Evolutionary conservation across 2,113 vertebrate genomes (phyloP), one percentile per base, ranked within the genome.

Genomic region (Lepisosteus oculatus): DNA sequence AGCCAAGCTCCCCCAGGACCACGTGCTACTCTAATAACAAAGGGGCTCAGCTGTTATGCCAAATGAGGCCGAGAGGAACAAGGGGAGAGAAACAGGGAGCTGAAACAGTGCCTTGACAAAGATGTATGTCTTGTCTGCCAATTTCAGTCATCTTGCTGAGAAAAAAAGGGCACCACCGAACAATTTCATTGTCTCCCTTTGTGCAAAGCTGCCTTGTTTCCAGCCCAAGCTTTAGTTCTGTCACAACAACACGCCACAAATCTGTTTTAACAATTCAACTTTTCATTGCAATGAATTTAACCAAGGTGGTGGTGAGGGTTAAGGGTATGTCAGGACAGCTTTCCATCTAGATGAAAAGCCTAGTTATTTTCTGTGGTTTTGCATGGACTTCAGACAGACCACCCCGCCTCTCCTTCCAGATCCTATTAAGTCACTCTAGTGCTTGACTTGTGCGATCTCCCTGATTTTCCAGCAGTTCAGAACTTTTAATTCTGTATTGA

Each of bases 51-150:
- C 66, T 68, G 66, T 15, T 55, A 6, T 3, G 3, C 45, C 66
- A 68, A 68, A 68, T 68, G 66, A 68, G 51, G n/a, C 51, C 9
- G 11, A 8, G 47, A 55, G 66, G 66, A 68, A 55, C 45, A 47
- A 13, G 45, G 17, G 15, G 66, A 68, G 15, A 45, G 66, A 68
- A 14, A 9, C 44, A 12, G 66, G 66, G 57, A 11, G 57, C 57
- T n/a, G 47, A 41, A 41, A 54, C 1, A 65, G 42, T 13, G 63
- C 44, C 64, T 44, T 66, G 64, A 66, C 64, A 29, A 68, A 55
- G 66, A 55, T 17, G 51, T 8, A 59, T 59, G 56, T 59, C 13
- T 59, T n/a, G 13, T 3, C 8, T 55, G 66, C 66, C 64, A 66
- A 47, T 13, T 14, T 47, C 43, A 44, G 45, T 6, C 45, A 44